Conservation (phyloP, 2,888 invertebrate genomes). For the Dione juno region DNA sequence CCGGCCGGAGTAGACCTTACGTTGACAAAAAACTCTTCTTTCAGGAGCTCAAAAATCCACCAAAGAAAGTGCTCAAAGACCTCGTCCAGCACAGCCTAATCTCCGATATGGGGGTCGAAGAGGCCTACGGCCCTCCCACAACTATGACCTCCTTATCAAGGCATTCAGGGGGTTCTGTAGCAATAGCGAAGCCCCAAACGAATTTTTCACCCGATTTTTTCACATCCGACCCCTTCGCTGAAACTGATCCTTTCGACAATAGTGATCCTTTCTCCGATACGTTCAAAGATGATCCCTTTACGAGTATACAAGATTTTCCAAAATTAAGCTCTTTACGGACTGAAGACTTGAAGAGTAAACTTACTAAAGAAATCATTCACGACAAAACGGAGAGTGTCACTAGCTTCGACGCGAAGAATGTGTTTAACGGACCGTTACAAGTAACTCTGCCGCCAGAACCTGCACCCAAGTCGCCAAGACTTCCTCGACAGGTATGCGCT, state of each 20-base stretch:
- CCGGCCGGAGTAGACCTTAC: conserved; percentile 95
- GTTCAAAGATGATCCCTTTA: conserved; percentile 85
- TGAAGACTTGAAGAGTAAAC: conserved; percentile 62
- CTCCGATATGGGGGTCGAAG: conserved; percentile 64
- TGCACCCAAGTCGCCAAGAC: conserved; percentile 70
- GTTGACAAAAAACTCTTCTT: conserved; percentile 98
- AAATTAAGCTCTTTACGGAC: conserved; percentile 57
- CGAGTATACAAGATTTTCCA: conserved; percentile 71
- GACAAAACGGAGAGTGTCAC: conserved; percentile 49
- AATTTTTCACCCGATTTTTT: conserved; percentile 67
- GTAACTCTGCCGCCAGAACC: conserved; percentile 87
- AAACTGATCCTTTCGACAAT: conserved; percentile 89
- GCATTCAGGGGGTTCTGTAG: conserved; percentile 79
- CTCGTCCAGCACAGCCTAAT: conserved; percentile 83
- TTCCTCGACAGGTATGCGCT: conserved; percentile 64
- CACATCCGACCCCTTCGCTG: conserved; percentile 85
- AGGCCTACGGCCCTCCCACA: conserved; percentile 71
- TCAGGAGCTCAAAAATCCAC: conserved; percentile 97
- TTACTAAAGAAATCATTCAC: conserved; percentile 53
- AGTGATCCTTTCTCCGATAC: conserved; percentile 87
- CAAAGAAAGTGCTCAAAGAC: conserved; percentile 95
- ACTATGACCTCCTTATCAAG: conserved; percentile 77
- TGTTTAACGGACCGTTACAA: conserved; percentile 87
- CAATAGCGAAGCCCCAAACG: conserved; percentile 65
- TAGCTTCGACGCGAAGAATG: conserved; percentile 60